Evolutionary conservation across 2,888 invertebrate species (phyloP), one percentile per base, ranked within the genome.

Genomic region (Melitaea athalia): DNA sequence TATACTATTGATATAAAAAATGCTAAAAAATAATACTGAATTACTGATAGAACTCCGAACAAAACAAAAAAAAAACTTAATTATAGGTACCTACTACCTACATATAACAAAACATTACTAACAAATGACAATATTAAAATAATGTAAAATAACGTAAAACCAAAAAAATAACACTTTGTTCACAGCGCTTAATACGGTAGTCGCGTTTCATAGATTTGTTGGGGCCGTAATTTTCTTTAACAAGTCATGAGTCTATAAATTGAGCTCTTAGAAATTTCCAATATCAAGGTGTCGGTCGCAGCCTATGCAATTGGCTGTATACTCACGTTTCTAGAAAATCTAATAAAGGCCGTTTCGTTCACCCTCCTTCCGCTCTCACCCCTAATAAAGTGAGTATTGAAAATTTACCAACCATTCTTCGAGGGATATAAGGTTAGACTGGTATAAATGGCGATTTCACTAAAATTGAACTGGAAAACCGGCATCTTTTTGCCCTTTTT

Each of bases 351-450:
- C 82, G 86, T 88, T 89, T 86, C 84, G 78, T 80, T 83, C 87
- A 85, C 88, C 88, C 87, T 86, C 85, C 81, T 84, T 85, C 87
- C 89, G 84, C 83, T 83, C 80, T 81, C 85, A 78, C 86, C 88
- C 89, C 84, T 93, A 91, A 93, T 93, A 93, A 92, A 93, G 92
- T 89, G 89, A 86, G 89, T 92, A 93, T 93, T 93, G 93, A 93
- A 93, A 93, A 93, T 93, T 93, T 93, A 92, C 91, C 91, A 91
- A 88, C 90, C 90, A 91, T 93, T 93, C 92, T 92, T 87, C 84
- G 83, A 82, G 84, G 87, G 87, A 88, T 91, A 92, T 90, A 89
- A 91, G 88, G 91, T 91, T 92, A 91, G 86, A 79, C 80, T 77
- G 76, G 82, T 81, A 82, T 83, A 83, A 85, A 85, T 84, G 85